A percentile compares a stretch with the other conserved stretches of the same genome.
These are phyloP conservation scores for Jaculus jaculus DNA, from an alignment of 2,113 vertebrate genomes.

Conservation along the genomic window DNA sequence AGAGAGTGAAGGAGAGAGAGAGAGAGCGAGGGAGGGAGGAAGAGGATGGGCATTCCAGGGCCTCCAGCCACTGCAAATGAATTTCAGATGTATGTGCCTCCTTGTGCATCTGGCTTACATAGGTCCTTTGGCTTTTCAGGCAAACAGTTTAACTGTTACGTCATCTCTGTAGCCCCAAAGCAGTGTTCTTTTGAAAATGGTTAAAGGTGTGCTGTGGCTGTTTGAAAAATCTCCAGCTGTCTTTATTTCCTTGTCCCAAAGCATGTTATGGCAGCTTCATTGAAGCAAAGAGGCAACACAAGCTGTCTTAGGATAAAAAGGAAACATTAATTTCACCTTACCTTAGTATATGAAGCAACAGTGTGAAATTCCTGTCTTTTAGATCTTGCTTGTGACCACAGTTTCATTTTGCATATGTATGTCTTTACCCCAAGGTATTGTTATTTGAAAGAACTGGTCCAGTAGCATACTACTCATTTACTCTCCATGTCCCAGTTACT, in stretches of 20 bases:
- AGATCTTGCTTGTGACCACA: background rate
- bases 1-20: background rate
- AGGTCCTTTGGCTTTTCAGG: too few relatives aligned
- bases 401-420: background rate
- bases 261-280: background rate
- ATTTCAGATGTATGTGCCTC: too few relatives aligned
- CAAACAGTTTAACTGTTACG: too few relatives aligned
- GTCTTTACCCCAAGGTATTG: too few relatives aligned
- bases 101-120: too few relatives aligned
- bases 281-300: background rate
- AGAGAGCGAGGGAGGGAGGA: too few relatives aligned
- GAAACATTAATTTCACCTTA: background rate
- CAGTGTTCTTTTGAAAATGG: background rate
- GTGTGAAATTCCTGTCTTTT: background rate
- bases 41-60: too few relatives aligned
- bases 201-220: background rate
- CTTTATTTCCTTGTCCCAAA: background rate
- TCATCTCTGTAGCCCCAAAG: too few relatives aligned
- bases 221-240: background rate
- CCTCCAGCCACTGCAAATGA: too few relatives aligned
- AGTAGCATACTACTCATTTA: background rate
- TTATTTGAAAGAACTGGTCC: background rate
- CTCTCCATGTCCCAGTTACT: background rate
- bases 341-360: background rate
- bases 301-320: slow-evolving; percentile 1